A percentile compares a stretch with the other conserved stretches of the same genome.
phyloP scores from a whole-genome alignment of 2,888 invertebrate genomes.

The Autographa gamma region DNA sequence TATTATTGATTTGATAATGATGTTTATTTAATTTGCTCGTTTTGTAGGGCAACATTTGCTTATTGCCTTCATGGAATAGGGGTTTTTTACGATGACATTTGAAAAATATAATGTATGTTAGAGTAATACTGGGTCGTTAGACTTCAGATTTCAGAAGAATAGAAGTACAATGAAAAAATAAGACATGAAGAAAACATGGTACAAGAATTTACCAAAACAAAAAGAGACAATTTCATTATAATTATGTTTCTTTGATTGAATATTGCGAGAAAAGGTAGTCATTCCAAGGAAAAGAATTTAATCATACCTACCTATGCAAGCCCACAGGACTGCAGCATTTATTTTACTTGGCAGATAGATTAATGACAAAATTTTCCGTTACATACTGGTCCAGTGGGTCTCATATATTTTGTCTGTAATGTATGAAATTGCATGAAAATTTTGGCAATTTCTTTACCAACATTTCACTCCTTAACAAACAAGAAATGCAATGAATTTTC shows the following conservation, averaged over 20 bases:
- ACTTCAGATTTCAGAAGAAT: too few relatives aligned
- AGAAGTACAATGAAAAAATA: too few relatives aligned
- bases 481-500: not conserved
- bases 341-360: not conserved
- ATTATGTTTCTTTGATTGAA: too few relatives aligned
- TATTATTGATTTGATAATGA: not conserved
- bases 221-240: too few relatives aligned
- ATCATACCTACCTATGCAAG: not conserved
- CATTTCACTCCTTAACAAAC: not conserved
- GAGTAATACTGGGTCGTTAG: too few relatives aligned
- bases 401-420: not conserved
- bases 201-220: too few relatives aligned
- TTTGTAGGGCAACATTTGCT: not conserved
- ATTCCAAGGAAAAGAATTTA: slow-evolving; percentile 4
- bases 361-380: slow-evolving; percentile 1
- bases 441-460: not conserved
- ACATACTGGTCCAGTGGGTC: not conserved
- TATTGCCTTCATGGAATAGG: too few relatives aligned
- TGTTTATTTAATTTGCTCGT: not conserved
- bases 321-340: not conserved
- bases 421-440: not conserved
- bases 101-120: too few relatives aligned
- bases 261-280: not conserved
- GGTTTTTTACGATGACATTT: too few relatives aligned
- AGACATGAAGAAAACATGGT: too few relatives aligned